Evolutionary conservation across 2,797 vertebrate species (phyloP).

Genomic region (Stomatorhinus walkeri): DNA sequence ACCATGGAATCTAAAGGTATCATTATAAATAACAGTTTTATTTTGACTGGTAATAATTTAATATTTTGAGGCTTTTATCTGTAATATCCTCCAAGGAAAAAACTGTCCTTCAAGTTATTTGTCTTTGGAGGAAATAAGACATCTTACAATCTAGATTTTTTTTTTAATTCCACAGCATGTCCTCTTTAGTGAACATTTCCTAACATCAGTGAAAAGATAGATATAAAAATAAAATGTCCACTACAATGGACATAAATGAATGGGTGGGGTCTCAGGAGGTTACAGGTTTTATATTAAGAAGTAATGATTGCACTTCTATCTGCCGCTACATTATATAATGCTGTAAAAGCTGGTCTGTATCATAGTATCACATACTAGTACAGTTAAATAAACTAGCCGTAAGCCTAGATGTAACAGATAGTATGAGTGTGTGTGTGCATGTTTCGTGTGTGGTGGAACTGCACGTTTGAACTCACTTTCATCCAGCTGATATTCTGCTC

Average conservation of each 20-base stretch:
- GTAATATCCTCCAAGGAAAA: not conserved
- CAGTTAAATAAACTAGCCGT: not conserved
- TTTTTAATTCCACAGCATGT: too few relatives aligned
- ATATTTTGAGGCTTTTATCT: not conserved
- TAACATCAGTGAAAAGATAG: too few relatives aligned
- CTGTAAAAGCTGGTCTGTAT: not conserved
- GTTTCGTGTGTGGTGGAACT: not conserved
- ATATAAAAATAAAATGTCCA: too few relatives aligned
- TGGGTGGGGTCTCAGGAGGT: too few relatives aligned
- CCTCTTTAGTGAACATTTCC: too few relatives aligned
- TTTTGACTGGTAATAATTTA: constrained; percentile 8
- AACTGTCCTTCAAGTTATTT: too few relatives aligned
- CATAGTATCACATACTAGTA: not conserved
- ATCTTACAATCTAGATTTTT: too few relatives aligned
- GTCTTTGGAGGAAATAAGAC: too few relatives aligned
- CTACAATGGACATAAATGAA: too few relatives aligned
- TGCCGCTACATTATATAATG: not conserved
- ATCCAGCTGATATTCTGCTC: not conserved
- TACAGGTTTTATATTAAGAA: not conserved
- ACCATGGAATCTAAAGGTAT: not conserved
- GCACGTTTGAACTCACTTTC: not conserved
- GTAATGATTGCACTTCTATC: not conserved
- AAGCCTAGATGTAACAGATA: not conserved
- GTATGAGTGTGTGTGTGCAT: not conserved
- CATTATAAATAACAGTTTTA: not conserved